Conservation (phyloP, 2,113 vertebrate genomes). For the Phocoena sinus region DNA sequence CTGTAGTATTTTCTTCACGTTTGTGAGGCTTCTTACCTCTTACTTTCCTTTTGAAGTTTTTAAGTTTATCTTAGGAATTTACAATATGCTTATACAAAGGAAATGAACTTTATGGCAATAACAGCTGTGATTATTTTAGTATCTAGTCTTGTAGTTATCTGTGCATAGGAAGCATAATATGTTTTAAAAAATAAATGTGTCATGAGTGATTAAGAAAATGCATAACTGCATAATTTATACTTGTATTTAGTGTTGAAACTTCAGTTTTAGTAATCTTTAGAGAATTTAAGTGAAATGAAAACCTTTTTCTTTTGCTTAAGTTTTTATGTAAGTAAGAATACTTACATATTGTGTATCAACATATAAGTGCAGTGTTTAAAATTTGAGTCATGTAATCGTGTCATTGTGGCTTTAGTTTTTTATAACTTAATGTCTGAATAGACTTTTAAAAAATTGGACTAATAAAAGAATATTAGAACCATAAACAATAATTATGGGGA, state of each 20-base stretch:
- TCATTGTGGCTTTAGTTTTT: background rate
- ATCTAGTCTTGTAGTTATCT: background rate
- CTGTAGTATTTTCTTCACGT: background rate
- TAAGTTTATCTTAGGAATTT: background rate
- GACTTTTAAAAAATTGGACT: background rate
- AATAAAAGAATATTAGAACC: background rate
- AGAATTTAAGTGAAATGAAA: background rate
- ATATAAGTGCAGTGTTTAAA: background rate
- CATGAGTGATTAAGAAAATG: background rate
- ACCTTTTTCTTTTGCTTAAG: background rate
- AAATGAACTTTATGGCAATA: background rate
- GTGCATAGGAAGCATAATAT: background rate
- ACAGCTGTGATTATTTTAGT: background rate
- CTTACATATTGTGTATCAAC: background rate
- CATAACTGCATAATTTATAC: background rate
- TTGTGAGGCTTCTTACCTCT: background rate
- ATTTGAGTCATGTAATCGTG: background rate
- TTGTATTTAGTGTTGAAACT: slow-evolving; percentile 1
- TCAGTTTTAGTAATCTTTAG: background rate
- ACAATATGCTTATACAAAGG: background rate
- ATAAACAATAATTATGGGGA: background rate
- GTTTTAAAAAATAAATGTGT: background rate
- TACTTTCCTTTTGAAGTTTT: background rate
- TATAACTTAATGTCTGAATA: background rate
- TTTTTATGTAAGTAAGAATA: background rate